A percentile compares a stretch with the other conserved stretches of the same genome.
These are phyloP conservation scores for Melanotaenia pygmaea DNA, from an alignment of 2,797 vertebrate genomes.

Conservation along the genomic window DNA sequence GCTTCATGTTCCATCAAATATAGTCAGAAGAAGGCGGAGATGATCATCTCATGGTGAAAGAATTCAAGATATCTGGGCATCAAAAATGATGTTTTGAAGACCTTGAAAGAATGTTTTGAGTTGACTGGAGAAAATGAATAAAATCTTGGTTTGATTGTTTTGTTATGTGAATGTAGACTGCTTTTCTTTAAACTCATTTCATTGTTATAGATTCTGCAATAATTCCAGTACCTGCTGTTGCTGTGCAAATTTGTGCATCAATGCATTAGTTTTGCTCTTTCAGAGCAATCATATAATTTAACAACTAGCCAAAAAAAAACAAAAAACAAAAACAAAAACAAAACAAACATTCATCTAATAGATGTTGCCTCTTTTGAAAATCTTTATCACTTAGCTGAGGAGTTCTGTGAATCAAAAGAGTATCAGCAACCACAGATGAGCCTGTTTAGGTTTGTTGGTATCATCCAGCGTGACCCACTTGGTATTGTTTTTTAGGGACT, in stretches of 20 bases:
- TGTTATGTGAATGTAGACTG: not conserved
- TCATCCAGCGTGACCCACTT: constrained; percentile 33
- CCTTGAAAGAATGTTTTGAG: constrained; percentile 24
- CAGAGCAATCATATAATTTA: constrained; percentile 18
- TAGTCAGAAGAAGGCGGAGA: constrained; percentile 6
- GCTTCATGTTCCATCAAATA: constrained; percentile 1
- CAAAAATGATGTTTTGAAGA: constrained; percentile 32
- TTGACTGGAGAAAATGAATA: constrained; percentile 30
- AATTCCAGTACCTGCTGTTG: not conserved
- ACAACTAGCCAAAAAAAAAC: constrained; percentile 7
- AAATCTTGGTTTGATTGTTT: constrained; percentile 14
- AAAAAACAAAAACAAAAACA: not conserved
- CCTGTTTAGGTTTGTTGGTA: constrained; percentile 44
- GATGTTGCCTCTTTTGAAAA: not conserved
- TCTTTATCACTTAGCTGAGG: constrained; percentile 19
- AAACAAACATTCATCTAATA: constrained; percentile 9
- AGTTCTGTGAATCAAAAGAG: constrained; percentile 35
- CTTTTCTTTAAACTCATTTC: constrained; percentile 19
- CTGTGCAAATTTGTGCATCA: no score
- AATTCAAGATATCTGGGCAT: constrained; percentile 25
- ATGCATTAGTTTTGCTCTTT: constrained; percentile 2
- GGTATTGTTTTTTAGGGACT: constrained; percentile 54
- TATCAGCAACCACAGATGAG: constrained; percentile 31
- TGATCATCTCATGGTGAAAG: constrained; percentile 19
- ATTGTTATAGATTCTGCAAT: constrained; percentile 17